Evolutionary conservation across 2,113 vertebrate species (phyloP).

Genomic region (Varanus salvator): DNA sequence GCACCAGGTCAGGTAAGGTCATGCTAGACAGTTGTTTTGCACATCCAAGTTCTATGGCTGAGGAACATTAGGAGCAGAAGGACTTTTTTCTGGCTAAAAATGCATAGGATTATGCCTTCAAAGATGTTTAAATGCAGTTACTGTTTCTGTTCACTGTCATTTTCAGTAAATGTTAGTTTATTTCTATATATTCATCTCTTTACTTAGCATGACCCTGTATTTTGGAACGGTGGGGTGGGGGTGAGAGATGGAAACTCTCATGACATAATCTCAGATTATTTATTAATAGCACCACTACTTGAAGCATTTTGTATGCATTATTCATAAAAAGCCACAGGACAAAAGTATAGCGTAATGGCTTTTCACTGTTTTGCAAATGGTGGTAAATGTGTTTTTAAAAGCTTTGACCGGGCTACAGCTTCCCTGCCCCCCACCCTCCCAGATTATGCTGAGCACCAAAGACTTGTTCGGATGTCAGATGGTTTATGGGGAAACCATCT

Average conservation of each 20-base stretch:
- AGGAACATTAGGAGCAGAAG: too few relatives aligned
- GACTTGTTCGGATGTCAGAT: neutral
- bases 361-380: slow-evolving; percentile 9
- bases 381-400: slow-evolving; percentile 1
- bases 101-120: neutral
- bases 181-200: slow-evolving; percentile 38
- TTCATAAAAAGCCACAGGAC: slow-evolving; percentile 2
- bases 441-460: neutral
- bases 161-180: slow-evolving; percentile 55
- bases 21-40: too few relatives aligned
- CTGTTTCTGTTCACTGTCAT: slow-evolving; percentile 45
- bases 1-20: too few relatives aligned
- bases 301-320: neutral
- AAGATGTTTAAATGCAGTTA: slow-evolving; percentile 43
- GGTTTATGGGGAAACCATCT: neutral
- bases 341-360: slow-evolving; percentile 9
- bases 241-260: neutral
- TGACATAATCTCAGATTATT: slow-evolving; percentile 49
- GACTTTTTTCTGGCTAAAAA: too few relatives aligned
- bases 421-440: neutral
- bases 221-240: slow-evolving; percentile 27
- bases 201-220: slow-evolving; percentile 35
- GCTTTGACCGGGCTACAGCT: slow-evolving; percentile 23
- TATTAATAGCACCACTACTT: slow-evolving; percentile 43
- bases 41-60: too few relatives aligned